These are phyloP conservation scores for Cantharis flavilabris DNA, from an alignment of 2,888 invertebrate genomes.

Conservation along the genomic window DNA sequence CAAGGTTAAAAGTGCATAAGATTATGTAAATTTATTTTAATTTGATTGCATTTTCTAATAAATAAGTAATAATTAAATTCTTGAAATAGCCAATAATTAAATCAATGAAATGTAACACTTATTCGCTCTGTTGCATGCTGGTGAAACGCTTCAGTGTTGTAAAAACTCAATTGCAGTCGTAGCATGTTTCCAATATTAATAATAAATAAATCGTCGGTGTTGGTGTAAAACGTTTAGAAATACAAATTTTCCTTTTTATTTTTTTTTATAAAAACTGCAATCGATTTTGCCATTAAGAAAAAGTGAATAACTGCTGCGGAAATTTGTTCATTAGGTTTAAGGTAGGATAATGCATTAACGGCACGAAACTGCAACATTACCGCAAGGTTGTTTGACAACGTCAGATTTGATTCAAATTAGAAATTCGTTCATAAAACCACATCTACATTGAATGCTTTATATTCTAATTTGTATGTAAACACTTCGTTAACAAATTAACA, in stretches of 20 bases:
- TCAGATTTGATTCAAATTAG: background rate
- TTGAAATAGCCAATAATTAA: too few species aligned
- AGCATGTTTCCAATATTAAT: background rate
- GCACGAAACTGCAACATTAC: background rate
- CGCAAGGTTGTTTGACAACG: background rate
- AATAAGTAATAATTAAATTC: too few species aligned
- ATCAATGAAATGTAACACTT: too few species aligned
- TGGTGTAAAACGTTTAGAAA: background rate
- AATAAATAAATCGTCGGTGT: background rate
- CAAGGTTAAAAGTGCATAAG: too few species aligned
- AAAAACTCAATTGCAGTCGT: too few species aligned
- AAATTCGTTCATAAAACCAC: background rate
- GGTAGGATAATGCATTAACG: background rate
- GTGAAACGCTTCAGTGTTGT: too few species aligned
- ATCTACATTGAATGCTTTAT: background rate
- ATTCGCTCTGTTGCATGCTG: too few species aligned
- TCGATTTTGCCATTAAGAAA: background rate
- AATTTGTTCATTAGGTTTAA: background rate
- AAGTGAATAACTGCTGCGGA: background rate
- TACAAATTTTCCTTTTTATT: background rate
- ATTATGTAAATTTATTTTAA: too few species aligned
- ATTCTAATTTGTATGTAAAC: background rate
- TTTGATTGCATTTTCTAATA: too few species aligned
- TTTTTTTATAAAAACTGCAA: background rate
- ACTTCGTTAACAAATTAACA: constrained; percentile 14